Conservation (phyloP, 2,888 invertebrate genomes). For the Dugesia japonica region DNA sequence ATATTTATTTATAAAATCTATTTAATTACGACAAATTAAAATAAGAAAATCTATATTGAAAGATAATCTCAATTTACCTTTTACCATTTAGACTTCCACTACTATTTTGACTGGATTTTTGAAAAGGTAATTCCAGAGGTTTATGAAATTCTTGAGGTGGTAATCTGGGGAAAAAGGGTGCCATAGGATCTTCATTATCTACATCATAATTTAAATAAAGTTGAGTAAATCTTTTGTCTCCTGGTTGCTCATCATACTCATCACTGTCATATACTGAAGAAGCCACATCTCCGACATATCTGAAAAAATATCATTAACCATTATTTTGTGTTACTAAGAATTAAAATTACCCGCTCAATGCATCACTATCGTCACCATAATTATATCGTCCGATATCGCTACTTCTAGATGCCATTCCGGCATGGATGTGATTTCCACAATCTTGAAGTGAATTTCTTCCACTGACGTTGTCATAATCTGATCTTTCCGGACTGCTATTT, state of each 20-base stretch:
- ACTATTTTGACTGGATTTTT: neutral
- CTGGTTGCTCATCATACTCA: constrained; percentile 21
- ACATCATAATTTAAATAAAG: neutral
- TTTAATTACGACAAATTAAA: too few relatives aligned
- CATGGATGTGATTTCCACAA: neutral
- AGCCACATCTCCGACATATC: constrained; percentile 31
- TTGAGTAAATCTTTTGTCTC: neutral
- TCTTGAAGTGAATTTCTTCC: neutral
- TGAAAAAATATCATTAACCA: neutral
- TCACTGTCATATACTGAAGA: constrained; percentile 31
- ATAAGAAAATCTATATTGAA: too few relatives aligned
- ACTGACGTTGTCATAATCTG: constrained; percentile 26
- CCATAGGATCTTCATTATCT: constrained; percentile 14
- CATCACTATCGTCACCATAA: constrained; percentile 28
- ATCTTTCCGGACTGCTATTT: constrained; percentile 14
- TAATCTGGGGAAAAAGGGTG: neutral
- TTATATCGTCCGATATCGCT: constrained; percentile 3
- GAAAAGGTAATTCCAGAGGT: neutral
- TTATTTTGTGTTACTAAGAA: neutral
- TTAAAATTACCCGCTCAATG: constrained; percentile 28
- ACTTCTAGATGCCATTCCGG: neutral
- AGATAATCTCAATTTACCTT: too few relatives aligned
- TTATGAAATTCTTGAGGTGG: neutral
- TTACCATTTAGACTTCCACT: neutral
- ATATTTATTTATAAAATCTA: too few relatives aligned